phyloP scores from a whole-genome alignment of 2,888 invertebrate genomes.

The Agrochola lota region DNA sequence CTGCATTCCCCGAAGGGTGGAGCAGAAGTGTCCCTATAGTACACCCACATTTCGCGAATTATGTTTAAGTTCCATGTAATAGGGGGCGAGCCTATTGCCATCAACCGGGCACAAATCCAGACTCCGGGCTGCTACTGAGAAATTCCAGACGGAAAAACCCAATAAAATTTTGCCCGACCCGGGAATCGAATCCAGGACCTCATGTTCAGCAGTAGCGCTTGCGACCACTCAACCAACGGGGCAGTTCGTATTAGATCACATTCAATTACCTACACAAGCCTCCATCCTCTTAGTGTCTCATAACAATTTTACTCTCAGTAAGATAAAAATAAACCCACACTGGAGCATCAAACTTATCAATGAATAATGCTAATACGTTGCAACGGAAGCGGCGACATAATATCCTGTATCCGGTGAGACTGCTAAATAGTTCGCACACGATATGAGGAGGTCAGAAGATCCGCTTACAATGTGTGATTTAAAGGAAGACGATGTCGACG shows the following conservation, averaged over 20 bases:
- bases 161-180: no score
- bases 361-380: slow-evolving; percentile 65
- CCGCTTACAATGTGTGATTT: background rate
- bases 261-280: background rate
- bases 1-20: no score
- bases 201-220: no score
- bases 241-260: background rate
- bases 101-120: no score
- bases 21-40: no score
- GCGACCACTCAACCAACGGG: no score
- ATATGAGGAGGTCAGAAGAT: slow-evolving; percentile 33
- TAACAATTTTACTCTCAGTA: slow-evolving; percentile 8
- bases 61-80: no score
- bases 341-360: slow-evolving; percentile 31
- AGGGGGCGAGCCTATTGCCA: no score
- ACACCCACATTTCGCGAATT: no score
- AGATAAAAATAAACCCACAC: slow-evolving; percentile 34
- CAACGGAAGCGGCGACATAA: slow-evolving; percentile 69
- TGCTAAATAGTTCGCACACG: slow-evolving; percentile 68
- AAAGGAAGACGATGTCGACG: background rate
- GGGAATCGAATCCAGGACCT: no score
- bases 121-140: no score
- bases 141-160: no score
- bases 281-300: background rate
- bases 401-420: slow-evolving; percentile 62